phyloP scores from a whole-genome alignment of 2,888 invertebrate species.

The Eupithecia tripunctaria region DNA sequence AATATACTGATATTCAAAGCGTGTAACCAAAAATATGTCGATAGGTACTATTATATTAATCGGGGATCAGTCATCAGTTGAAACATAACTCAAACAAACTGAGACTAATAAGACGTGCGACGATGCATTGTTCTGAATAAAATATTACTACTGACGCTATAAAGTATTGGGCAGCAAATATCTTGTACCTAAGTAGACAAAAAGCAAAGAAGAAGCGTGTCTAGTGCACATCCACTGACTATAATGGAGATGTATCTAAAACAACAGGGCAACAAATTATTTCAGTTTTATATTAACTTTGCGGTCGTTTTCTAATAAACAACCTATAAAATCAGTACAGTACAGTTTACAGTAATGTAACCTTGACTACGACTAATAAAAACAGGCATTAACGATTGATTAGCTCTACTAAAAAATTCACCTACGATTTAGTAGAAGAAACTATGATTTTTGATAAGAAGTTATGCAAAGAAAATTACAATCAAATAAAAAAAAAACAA shows the following conservation, averaged over 20 bases:
- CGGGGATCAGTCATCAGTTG: background rate
- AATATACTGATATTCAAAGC: background rate
- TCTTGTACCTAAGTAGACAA: background rate
- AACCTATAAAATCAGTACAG: conserved; percentile 1
- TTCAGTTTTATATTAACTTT: background rate
- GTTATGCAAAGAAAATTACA: background rate
- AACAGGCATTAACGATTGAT: background rate
- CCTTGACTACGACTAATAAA: background rate
- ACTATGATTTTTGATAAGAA: background rate
- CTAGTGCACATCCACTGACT: background rate
- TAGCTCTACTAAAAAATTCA: background rate
- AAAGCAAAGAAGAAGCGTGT: background rate
- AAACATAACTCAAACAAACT: background rate
- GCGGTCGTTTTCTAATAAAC: background rate
- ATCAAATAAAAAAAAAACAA: too few species aligned
- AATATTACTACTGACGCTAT: background rate
- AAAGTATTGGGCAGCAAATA: background rate
- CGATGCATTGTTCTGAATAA: conserved; percentile 26
- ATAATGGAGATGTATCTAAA: background rate
- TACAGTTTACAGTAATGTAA: background rate
- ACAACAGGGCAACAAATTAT: background rate
- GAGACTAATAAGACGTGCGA: conserved; percentile 7
- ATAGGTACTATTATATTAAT: too few species aligned
- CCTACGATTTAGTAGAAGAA: background rate
- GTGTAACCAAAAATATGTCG: too few species aligned